Base-by-base conservation (phyloP, 1,140 invertebrate species). In the Bilobella aurantiaca region DNA sequence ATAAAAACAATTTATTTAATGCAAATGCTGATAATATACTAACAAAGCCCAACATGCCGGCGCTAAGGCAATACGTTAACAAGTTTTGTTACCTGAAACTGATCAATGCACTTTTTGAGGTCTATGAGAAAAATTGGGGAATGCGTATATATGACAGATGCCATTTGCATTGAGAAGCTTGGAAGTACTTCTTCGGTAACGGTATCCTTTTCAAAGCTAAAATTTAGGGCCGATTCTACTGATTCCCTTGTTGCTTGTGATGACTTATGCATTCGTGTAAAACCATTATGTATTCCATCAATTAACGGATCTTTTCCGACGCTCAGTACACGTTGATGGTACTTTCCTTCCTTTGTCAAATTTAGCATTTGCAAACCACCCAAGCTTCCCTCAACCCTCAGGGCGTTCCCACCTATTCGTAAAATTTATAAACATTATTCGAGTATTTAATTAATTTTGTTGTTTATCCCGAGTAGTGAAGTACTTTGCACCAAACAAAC, bases 131-230 rank as follows among this genome's bases (percentile, higher is more conserved):
- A 85, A 64, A 86, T 82, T 0, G 90, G 87, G 30, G 89, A 93
- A 77, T 97, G 93, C 1, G 90, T 91, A 77, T 96, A 96, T 82
- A 89, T 93, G 34, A 96, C 86, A 37, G 92, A 94, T 0, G 91
- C 93, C 82, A 97, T 87, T 64, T 86, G 82, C 59, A 96, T 79
- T 30, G 78, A 79, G 25, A 88, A 65, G 14, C 18, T 31, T 28
- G 65, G 70, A n/a, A 73, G 83, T 76, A n/a, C 79, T 76, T 47
- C 34, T 27, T 68, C 62, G 34, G 63, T 64, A 28, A 57, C 23
- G 49, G 56, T 57, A 21, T 21, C 18, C 2, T 56, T 21, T 37
- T 34, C 30, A 25, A 61, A 46, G 18, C 32, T 30, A 25, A 62
- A 62, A 5, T 27, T 23, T 65, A 25, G 70, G 62, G 25, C 47